A percentile compares a stretch with the other conserved stretches of the same genome.
These are phyloP conservation scores for Tragulus kanchil DNA, from an alignment of 2,113 vertebrate genomes.

Conservation along the genomic window DNA sequence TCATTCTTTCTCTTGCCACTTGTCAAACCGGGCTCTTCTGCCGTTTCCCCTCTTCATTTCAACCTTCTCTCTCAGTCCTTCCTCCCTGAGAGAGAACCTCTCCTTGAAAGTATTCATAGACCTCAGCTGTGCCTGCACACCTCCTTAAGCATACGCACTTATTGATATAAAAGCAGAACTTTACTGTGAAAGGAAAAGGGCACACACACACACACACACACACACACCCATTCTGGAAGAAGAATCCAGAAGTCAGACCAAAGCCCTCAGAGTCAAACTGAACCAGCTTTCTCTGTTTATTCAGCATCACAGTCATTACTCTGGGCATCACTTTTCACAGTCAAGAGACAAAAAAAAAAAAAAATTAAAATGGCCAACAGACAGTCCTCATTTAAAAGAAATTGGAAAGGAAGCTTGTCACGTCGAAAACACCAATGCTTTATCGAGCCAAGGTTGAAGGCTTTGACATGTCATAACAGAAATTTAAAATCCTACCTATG, in stretches of 20 bases:
- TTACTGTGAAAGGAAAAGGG: fast-evolving
- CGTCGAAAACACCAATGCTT: not conserved
- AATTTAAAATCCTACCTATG: not conserved
- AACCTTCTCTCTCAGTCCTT: not conserved
- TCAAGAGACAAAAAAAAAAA: not conserved
- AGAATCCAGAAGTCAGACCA: not conserved
- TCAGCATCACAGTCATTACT: not conserved
- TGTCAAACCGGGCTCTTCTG: not conserved
- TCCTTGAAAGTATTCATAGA: not conserved
- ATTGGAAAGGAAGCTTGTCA: not conserved
- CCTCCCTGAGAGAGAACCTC: not conserved
- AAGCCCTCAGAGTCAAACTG: not conserved
- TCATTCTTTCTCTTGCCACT: not conserved
- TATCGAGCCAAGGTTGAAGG: not conserved
- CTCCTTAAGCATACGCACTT: not conserved
- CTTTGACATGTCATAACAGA: not conserved
- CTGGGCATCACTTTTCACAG: not conserved
- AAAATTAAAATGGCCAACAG: not conserved
- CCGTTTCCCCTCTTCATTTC: not conserved
- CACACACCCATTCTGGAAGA: not conserved
- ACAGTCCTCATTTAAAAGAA: not conserved
- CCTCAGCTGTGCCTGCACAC: too few relatives aligned
- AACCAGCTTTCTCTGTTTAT: not conserved
- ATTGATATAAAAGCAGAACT: not conserved
- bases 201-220: not conserved